Conservation (phyloP, 2,888 invertebrate genomes). For the Cheilosia scutellata region DNA sequence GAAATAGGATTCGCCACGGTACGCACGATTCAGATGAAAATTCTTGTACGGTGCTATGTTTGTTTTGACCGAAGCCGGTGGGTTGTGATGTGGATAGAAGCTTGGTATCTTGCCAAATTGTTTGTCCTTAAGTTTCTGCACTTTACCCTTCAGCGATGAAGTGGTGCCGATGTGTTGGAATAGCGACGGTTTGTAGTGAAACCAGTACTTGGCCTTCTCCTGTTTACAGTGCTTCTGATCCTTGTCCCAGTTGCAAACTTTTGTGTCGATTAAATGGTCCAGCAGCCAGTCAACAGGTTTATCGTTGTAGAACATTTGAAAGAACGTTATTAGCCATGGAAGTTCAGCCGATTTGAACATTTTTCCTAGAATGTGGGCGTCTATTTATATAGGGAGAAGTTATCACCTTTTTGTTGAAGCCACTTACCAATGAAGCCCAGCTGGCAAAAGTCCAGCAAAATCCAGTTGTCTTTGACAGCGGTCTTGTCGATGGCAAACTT, state of each 20-base stretch:
- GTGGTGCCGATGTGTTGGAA: constrained; percentile 98
- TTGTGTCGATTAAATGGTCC: constrained; percentile 94
- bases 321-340: constrained; percentile 94
- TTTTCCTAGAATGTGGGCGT: constrained; percentile 86
- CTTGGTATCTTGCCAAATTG: constrained; percentile 93
- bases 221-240: constrained; percentile 93
- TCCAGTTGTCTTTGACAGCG: constrained; percentile 90
- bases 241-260: constrained; percentile 94
- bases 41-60: constrained; percentile 92
- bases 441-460: constrained; percentile 96
- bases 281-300: constrained; percentile 99
- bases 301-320: constrained; percentile 97
- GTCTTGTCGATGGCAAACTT: constrained; percentile 92
- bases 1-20: constrained; percentile 94
- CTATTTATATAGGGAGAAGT: neutral
- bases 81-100: constrained; percentile 92
- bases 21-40: constrained; percentile 91
- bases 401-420: constrained; percentile 16
- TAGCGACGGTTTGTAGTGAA: constrained; percentile 94
- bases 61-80: constrained; percentile 88
- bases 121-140: constrained; percentile 97
- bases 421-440: constrained; percentile 95
- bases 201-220: constrained; percentile 91
- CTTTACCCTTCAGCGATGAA: constrained; percentile 97
- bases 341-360: constrained; percentile 95